Base-by-base conservation (phyloP, 64 coral and sea anemone species). In the Porites australiensis region DNA sequence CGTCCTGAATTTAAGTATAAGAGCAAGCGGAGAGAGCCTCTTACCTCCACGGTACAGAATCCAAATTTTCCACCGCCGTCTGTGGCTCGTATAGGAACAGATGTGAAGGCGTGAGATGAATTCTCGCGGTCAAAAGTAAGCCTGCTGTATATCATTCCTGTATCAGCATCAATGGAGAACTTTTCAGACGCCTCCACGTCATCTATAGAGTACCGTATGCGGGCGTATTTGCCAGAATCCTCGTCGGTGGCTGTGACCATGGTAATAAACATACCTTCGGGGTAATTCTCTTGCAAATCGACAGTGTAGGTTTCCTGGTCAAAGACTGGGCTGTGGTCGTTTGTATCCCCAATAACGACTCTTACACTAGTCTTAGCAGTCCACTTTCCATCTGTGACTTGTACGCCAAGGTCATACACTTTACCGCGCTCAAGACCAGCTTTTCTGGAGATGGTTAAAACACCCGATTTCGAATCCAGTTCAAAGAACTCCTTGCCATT, bases 71-170 rank as follows among this genome's bases (percentile, higher is more conserved):
- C 94, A 59, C 94, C 98, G n/a, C 94, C 92, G 37, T 99, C 98
- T 49, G 91, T 96, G 14, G 98, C 98, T 66, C 94, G 89, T 22
- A 99, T 66, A 0, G 98, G 98, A 20, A 99, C 37, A 16, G 91
- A 90, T 70, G 96, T 94, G 15, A 96, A 87, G 58, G 88, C 88
- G 20, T 98, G 92, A 1, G 95, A 91, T 37, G 79, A 52, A 51
- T 98, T 98, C 23, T 99, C 98, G 14, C 98, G 98, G 77, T 99
- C 98, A 71, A 99, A 96, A 43, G 87, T 87, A 37, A 82, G 82
- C 83, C 88, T 82, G 50, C 91, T 99, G 83, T 96, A 96, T n/a
- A 99, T 85, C 91, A 99, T 99, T n/a, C 98, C 98, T 44, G 94
- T 80, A 19, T 91, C 94, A 20, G 70, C 88, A 70, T 99, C 94